Base-by-base conservation (phyloP, 2,113 vertebrate species). In the Nansenia antarctica region DNA sequence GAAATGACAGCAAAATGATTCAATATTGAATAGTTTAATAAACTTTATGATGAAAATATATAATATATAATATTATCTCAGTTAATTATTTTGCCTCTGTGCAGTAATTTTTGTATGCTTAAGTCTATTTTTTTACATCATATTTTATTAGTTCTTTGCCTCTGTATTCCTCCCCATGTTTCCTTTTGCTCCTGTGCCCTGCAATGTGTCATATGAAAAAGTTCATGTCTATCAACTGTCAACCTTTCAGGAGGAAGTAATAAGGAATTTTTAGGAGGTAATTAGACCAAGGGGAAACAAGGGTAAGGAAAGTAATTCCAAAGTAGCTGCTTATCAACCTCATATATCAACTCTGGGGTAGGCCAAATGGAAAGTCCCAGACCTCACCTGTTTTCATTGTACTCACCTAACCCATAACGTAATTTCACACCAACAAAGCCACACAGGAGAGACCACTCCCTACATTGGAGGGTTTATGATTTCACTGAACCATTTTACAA, bases 21-120 rank as follows among this genome's bases (percentile, higher is more conserved):
- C 72, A 81, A 80, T 77, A 80, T 73, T 65, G 70, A 45, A 82
- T 47, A 78, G 71, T 73, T 82, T 67, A 89, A 88, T 85, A 87
- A 83, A 84, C 76, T 80, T 39, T 74, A 79, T 79, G 65, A 78
- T 72, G 65, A 62, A 78, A 84, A 72, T 64, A 57, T 70, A 9
- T 42, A 32, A 71, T 59, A 62, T 67, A 8, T 18, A 62, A 58
- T 15, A 8, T 26, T 11, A 14, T 2, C 32, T 62, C 49, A 55
- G 3, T 6, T 68, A 32, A 2, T 71, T 49, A n/a, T n/a, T 62
- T 39, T 74, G 32, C 52, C 6, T 34, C 8, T 29, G 14, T 55
- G 18, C 30, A 39, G 20, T 52, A 9, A 6, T 37, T 37, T 37
- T 37, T 45, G 14, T 15, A n/a, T n/a, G n/a, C n/a, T n/a, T n/a